Evolutionary conservation across 2,113 vertebrate species (phyloP).

Genomic region (Geococcyx californianus): DNA sequence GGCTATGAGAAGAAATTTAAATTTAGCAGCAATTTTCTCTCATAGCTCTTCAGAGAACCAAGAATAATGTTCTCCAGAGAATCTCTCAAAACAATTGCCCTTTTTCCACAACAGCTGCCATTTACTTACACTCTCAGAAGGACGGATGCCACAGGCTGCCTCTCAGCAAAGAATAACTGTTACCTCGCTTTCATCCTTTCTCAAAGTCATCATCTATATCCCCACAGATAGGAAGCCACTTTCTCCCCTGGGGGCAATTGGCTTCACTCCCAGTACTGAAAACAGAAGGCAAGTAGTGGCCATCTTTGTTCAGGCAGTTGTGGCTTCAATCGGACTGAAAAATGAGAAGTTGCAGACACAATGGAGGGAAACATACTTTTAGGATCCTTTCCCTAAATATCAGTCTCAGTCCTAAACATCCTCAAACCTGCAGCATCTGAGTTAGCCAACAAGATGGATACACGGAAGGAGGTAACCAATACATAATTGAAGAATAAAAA

Average conservation of each 20-base stretch:
- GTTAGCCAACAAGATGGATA: neutral
- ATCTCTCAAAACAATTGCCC: constrained; percentile 3
- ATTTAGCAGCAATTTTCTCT: neutral
- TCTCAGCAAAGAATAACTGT: constrained; percentile 44
- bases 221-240: constrained; percentile 22
- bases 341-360: constrained; percentile 14
- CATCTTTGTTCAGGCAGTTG: constrained; percentile 20
- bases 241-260: constrained; percentile 32
- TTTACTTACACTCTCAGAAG: constrained; percentile 20
- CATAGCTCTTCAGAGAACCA: neutral
- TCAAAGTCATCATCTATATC: constrained; percentile 31
- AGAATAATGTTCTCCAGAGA: constrained; percentile 33
- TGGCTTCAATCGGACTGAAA: constrained; percentile 10
- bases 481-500: accelerated
- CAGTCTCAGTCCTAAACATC: neutral
- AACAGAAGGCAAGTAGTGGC: constrained; percentile 43
- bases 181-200: constrained; percentile 29
- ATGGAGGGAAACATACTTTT: neutral
- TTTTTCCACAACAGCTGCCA: constrained; percentile 51
- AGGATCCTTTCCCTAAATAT: neutral
- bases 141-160: constrained; percentile 21
- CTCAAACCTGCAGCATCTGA: neutral
- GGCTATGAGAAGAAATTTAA: neutral
- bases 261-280: constrained; percentile 33
- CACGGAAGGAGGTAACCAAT: neutral